These are phyloP conservation scores for Ondatra zibethicus DNA, from an alignment of 2,113 vertebrate species.

Conservation along the genomic window DNA sequence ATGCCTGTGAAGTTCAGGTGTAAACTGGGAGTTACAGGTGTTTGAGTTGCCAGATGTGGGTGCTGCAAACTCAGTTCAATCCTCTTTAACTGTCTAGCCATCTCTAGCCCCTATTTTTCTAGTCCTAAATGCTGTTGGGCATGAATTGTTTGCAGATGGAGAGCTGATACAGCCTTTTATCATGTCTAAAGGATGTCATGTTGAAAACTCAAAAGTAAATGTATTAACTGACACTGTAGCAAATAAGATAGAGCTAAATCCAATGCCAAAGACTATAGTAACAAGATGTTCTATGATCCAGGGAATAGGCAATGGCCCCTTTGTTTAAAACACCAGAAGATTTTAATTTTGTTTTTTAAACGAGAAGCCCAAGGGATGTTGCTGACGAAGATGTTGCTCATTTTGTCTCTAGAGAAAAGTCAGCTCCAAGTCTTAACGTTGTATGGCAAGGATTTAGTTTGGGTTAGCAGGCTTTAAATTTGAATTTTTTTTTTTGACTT, in stretches of 20 bases:
- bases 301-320: background rate
- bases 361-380: slow-evolving; percentile 4
- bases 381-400: background rate
- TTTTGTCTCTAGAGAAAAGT: background rate
- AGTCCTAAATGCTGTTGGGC: background rate
- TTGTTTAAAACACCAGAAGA: background rate
- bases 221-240: background rate
- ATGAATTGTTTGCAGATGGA: background rate
- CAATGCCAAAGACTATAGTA: background rate
- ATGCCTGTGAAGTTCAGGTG: background rate
- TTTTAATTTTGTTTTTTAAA: background rate
- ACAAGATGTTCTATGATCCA: background rate
- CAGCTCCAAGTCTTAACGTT: background rate
- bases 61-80: background rate
- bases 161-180: slow-evolving; percentile 5
- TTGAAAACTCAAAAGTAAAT: slow-evolving; percentile 30
- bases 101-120: background rate
- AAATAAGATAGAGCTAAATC: slow-evolving; percentile 45
- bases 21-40: background rate
- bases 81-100: too few relatives aligned
- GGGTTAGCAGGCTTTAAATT: slow-evolving; percentile 9
- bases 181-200: background rate
- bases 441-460: background rate
- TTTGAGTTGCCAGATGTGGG: background rate
- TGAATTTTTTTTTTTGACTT: background rate